phyloP scores from a whole-genome alignment of 1,140 invertebrate species.

The Centruroides sculpturatus region DNA sequence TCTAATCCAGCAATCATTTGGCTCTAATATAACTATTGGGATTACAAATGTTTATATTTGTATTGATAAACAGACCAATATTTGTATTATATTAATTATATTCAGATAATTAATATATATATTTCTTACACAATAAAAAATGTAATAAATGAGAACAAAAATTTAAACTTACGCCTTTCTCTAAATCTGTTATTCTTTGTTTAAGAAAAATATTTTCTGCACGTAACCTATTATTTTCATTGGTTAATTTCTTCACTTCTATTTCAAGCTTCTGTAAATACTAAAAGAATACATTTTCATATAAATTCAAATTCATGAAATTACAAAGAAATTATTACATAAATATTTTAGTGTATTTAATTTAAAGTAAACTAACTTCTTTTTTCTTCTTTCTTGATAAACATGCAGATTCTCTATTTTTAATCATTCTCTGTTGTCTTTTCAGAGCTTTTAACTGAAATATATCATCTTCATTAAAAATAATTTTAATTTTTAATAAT shows the following conservation, averaged over 20 bases:
- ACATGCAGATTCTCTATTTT: constrained; percentile 1
- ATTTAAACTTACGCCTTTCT: constrained; percentile 7
- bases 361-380: not conserved
- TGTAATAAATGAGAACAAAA: not conserved
- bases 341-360: no score
- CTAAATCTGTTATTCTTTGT: constrained; percentile 7
- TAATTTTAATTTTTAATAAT: no score
- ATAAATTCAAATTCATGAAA: no score
- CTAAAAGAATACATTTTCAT: not conserved
- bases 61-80: no score
- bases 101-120: no score
- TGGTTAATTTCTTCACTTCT: constrained; percentile 8
- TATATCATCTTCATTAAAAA: no score
- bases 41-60: no score
- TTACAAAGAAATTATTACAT: no score
- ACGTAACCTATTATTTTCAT: constrained; percentile 10
- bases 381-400: constrained; percentile 1
- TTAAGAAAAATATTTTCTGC: constrained; percentile 13
- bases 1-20: no score
- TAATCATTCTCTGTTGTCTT: not conserved
- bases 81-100: no score
- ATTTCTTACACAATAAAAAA: no score
- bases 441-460: not conserved
- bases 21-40: no score
- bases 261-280: constrained; percentile 15